phyloP scores from a whole-genome alignment of 2,888 invertebrate species.

The Ctenicera cuprea region DNA sequence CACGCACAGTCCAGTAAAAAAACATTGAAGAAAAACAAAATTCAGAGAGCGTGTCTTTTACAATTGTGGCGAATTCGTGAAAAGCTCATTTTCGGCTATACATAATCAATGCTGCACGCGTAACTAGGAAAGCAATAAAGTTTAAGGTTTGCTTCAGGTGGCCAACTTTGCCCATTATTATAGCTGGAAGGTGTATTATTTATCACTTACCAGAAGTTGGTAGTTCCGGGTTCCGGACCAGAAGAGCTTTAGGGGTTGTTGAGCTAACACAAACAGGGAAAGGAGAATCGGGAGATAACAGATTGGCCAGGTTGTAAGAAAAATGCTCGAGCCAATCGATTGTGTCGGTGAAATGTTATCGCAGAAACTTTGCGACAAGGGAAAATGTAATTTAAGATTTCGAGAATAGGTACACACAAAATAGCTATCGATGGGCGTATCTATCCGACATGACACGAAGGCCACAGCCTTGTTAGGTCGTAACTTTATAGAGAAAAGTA shows the following conservation, averaged over 20 bases:
- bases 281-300: slow-evolving; percentile 32
- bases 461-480: too few species aligned
- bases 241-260: slow-evolving; percentile 26
- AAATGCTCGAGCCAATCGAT: slow-evolving; percentile 1
- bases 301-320: slow-evolving; percentile 14
- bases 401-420: too few species aligned
- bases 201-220: slow-evolving; percentile 4
- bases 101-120: too few species aligned
- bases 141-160: not conserved
- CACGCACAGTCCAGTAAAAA: too few species aligned
- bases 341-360: slow-evolving; percentile 3
- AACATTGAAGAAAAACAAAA: too few species aligned
- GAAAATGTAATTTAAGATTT: not conserved
- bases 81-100: too few species aligned
- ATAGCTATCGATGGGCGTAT: too few species aligned
- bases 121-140: too few species aligned
- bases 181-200: slow-evolving; percentile 10
- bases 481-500: too few species aligned
- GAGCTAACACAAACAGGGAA: slow-evolving; percentile 24
- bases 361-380: not conserved
- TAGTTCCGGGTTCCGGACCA: slow-evolving; percentile 13
- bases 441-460: too few species aligned
- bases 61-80: too few species aligned
- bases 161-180: not conserved
- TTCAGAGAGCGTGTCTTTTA: too few species aligned